These are phyloP conservation scores for Heterodera schachtii DNA, from an alignment of 1,140 invertebrate genomes.

Conservation along the genomic window DNA sequence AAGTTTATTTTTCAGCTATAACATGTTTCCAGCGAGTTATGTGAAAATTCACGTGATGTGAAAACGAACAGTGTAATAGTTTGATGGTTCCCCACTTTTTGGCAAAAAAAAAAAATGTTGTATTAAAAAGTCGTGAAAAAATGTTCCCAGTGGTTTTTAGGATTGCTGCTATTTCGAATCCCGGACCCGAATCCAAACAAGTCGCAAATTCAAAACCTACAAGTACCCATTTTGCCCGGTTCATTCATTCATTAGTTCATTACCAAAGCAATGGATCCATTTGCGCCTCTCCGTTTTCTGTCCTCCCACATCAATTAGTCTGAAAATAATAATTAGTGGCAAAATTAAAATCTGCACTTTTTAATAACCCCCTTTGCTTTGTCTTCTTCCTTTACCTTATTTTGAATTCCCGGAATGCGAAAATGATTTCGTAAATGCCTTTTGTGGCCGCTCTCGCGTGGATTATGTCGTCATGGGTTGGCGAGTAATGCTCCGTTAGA, in stretches of 20 bases:
- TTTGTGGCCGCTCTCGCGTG: constrained; percentile 28
- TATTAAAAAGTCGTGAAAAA: too few species aligned
- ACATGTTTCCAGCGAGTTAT: too few species aligned
- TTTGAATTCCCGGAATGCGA: constrained; percentile 32
- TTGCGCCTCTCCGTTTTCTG: not conserved
- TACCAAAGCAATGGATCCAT: constrained; percentile 18
- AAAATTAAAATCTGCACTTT: not conserved
- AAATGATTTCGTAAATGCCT: constrained; percentile 33
- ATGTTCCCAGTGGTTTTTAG: too few species aligned
- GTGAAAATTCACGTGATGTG: too few species aligned
- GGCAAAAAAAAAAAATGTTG: too few species aligned
- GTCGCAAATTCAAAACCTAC: too few species aligned
- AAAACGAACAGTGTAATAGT: too few species aligned
- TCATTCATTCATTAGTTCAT: constrained; percentile 5
- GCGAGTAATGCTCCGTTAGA: constrained; percentile 12
- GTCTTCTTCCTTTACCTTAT: constrained; percentile 17
- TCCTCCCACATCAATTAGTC: not conserved
- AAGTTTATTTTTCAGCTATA: too few species aligned
- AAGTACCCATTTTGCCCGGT: too few species aligned
- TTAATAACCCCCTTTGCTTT: not conserved
- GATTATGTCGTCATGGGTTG: constrained; percentile 26
- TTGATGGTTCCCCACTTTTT: too few species aligned
- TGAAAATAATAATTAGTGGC: not conserved
- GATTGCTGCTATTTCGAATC: too few species aligned
- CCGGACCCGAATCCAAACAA: too few species aligned